Evolutionary conservation across 2,888 invertebrate species (phyloP), one percentile per base, ranked within the genome.

Genomic region (Halictus quadricinctus): DNA sequence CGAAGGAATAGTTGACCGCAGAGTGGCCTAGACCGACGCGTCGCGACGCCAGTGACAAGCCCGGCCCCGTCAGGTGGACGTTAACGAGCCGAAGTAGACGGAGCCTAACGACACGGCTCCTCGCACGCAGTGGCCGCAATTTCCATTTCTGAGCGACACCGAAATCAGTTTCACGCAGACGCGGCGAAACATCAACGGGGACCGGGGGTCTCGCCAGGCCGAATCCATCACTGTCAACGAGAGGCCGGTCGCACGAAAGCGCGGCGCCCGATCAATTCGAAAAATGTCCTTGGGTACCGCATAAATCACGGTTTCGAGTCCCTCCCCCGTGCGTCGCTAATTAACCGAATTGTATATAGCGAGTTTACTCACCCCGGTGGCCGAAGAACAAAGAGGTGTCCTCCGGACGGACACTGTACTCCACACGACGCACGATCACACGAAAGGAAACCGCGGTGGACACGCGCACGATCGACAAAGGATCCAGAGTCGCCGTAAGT

Each of bases 191-290:
- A 85, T 88, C 69, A 75, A 84, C 80, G 64, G 46, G 18, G 72
- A 82, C 83, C 29, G 29, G 29, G 80, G 83, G 29, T 72, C 87
- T 85, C 86, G 29, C 58, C 58, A 80, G 86, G 81, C 66, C 76
- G 79, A 84, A 87, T 87, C 83, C 77, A 86, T 88, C 89, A 83
- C 84, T 84, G 87, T 87, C 88, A 78, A n/a, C 80, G 46, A 15
- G 46, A 15, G 69, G 78, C 72, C 80, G 78, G 72, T 83, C 79
- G 83, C 86, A 78, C 82, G 80, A 80, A 21, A 77, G 72, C 72
- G 46, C 77, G 64, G 29, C 43, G 21, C 2, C 21, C 84, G 58
- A 86, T 83, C 78, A 83, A 88, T 86, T 88, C 58, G 21, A 50
- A 64, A 66, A 50, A 77, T 80, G 72, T 88, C 76, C 81, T 66